Percentiles rank a stretch among this genome's conserved stretches.
phyloP scores from a whole-genome alignment of 2,113 vertebrate species.

The Archilochus colubris region DNA sequence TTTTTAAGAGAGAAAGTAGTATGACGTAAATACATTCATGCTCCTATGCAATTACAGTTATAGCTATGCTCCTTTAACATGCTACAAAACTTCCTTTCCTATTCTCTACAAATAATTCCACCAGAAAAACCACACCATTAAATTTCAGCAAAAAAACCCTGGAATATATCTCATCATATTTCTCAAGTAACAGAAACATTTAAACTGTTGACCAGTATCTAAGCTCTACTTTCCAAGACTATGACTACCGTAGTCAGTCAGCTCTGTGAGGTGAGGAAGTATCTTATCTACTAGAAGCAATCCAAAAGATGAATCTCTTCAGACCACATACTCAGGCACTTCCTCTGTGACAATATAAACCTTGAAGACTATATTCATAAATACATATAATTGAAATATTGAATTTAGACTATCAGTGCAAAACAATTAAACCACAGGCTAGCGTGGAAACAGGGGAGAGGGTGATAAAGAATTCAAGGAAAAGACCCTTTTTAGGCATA shows the following conservation, averaged over 20 bases:
- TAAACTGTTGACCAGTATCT: neutral
- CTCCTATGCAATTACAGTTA: neutral
- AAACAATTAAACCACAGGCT: slow-evolving; percentile 74
- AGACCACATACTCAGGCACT: slow-evolving; percentile 45
- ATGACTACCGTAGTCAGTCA: slow-evolving; percentile 24
- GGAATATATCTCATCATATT: neutral
- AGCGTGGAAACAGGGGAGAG: slow-evolving; percentile 7
- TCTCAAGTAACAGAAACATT: slow-evolving; percentile 1
- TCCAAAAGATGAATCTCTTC: slow-evolving; percentile 27
- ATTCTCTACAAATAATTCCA: neutral
- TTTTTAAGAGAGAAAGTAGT: neutral
- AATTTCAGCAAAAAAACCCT: neutral
- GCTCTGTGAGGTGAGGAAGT: slow-evolving; percentile 28
- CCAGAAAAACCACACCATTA: neutral
- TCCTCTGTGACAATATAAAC: slow-evolving; percentile 48
- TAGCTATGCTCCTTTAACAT: slow-evolving; percentile 17
- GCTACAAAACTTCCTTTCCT: neutral
- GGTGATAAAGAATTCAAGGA: slow-evolving; percentile 10
- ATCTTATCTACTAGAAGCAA: slow-evolving; percentile 24
- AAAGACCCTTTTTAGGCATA: neutral
- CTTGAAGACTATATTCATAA: slow-evolving; percentile 68
- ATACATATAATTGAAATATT: slow-evolving; percentile 70
- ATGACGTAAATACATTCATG: slow-evolving; percentile 26
- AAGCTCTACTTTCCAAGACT: neutral
- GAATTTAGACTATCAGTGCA: slow-evolving; percentile 74